Evolutionary conservation across 2,797 vertebrate genomes (phyloP), one percentile per base, ranked within the genome.

Genomic region (Cryptoprocta ferox): DNA sequence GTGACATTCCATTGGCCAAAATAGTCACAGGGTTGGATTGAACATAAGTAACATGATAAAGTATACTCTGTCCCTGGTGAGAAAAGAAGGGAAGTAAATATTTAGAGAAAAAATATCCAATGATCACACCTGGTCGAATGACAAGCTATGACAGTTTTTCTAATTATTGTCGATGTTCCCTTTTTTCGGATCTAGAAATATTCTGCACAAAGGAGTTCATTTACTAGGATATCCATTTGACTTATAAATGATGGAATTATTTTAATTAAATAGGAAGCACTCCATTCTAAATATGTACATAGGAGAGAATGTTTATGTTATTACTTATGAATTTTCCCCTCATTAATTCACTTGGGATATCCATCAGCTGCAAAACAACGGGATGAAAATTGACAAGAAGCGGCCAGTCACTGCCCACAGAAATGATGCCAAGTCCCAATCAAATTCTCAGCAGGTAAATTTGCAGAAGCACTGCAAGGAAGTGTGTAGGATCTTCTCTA

Each of bases 371-470:
- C 21, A 53, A 93, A 95, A 94, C 73, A 86, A 91, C 11, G 32
- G 83, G 80, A 68, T 37, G 28, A 87, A 87, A 87, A 81, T 24
- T 63, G 45, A 61, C 32, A 37, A 39, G 70, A 93, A 68, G 50
- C 91, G 37, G 13, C 21, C 61, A 78, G 28, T 95, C 83, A 28
- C 13, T 78, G 66, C 21, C 24, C 50, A 85, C 3, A 18, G 86
- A 89, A 87, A 87, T 83, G 42, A 97, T 18, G 59, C 35, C 75
- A 86, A 32, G 53, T n/a, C 71, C 80, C 61, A 92, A 39, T 95
- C 76, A 87, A 66, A 81, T 81, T 95, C 76, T 84, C 59, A 95
- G 91, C 87, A 61, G 65, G 59, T 30, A 42, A 45, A 59, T 85
- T 68, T 80, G 37, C 26, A 75, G 76, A 97, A 86, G 12, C 50